phyloP scores from a whole-genome alignment of 2,797 vertebrate genomes.

The Melanotaenia nigrans region DNA sequence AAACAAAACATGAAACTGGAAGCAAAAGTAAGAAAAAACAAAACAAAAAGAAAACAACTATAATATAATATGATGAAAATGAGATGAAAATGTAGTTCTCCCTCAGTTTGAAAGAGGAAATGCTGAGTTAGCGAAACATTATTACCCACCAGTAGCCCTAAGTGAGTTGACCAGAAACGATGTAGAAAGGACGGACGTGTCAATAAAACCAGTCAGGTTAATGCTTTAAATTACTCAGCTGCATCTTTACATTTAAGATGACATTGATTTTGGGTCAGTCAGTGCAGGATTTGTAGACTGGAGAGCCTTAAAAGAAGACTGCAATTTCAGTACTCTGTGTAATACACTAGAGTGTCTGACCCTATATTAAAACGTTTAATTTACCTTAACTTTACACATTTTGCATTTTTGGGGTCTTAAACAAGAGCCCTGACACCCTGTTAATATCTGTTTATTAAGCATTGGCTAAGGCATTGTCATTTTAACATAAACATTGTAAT shows the following conservation, averaged over 20 bases:
- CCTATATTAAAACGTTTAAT: not conserved
- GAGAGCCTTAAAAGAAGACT: conserved; percentile 9
- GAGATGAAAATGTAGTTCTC: not conserved
- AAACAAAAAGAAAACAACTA: not conserved
- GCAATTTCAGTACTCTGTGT: not conserved
- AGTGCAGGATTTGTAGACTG: conserved; percentile 1
- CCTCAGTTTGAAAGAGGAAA: not conserved
- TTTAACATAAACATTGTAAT: not conserved
- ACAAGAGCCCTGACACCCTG: not conserved
- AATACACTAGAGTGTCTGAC: not conserved
- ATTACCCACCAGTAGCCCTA: conserved; percentile 5
- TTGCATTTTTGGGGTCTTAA: not conserved
- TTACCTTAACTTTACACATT: not conserved
- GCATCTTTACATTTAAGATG: conserved; percentile 12
- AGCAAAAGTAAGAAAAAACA: not conserved
- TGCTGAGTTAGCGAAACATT: conserved; percentile 4
- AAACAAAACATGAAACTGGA: not conserved
- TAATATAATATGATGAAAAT: not conserved
- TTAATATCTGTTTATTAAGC: not conserved
- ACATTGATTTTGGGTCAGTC: conserved; percentile 28
- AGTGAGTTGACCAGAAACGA: conserved; percentile 33
- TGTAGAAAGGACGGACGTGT: conserved; percentile 6
- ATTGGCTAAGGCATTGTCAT: not conserved
- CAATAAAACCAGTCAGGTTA: conserved; percentile 24
- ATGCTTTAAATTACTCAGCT: conserved; percentile 24